phyloP scores from a whole-genome alignment of 2,797 vertebrate genomes.

The Squalus acanthias region DNA sequence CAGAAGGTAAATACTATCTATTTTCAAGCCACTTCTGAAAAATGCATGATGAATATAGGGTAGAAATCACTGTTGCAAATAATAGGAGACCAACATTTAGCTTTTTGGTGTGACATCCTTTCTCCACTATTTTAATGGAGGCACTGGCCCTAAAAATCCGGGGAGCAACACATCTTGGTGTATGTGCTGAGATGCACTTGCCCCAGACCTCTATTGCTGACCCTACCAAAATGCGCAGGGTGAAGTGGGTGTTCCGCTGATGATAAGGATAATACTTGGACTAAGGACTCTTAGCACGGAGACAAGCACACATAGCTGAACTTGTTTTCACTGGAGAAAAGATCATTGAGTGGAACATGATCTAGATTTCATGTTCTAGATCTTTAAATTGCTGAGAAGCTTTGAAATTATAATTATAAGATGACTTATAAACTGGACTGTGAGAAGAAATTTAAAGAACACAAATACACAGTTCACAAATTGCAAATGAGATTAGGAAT shows the following conservation, averaged over 20 bases:
- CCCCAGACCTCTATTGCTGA: not conserved
- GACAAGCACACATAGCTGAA: not conserved
- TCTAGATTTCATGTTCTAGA: not conserved
- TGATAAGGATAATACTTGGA: not conserved
- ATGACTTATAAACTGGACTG: not conserved
- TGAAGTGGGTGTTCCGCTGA: not conserved
- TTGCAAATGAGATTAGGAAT: not conserved
- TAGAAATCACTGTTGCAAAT: not conserved
- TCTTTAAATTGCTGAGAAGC: not conserved
- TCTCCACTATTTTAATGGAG: not conserved
- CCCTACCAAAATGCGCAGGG: not conserved
- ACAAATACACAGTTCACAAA: not conserved
- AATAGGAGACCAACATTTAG: not conserved
- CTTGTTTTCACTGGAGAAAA: not conserved
- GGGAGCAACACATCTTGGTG: not conserved
- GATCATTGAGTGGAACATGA: not conserved
- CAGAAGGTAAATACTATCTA: not conserved
- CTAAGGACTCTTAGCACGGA: not conserved
- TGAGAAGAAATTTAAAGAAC: not conserved
- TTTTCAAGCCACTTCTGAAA: not conserved
- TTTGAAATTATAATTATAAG: not conserved
- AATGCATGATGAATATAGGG: not conserved
- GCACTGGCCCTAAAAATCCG: not conserved
- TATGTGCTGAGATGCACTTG: not conserved
- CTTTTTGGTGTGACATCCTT: not conserved